Percentiles rank a stretch among this genome's conserved stretches.
Evolutionary conservation across 2,888 invertebrate species (phyloP).

Genomic region (Seira sanloemensis): DNA sequence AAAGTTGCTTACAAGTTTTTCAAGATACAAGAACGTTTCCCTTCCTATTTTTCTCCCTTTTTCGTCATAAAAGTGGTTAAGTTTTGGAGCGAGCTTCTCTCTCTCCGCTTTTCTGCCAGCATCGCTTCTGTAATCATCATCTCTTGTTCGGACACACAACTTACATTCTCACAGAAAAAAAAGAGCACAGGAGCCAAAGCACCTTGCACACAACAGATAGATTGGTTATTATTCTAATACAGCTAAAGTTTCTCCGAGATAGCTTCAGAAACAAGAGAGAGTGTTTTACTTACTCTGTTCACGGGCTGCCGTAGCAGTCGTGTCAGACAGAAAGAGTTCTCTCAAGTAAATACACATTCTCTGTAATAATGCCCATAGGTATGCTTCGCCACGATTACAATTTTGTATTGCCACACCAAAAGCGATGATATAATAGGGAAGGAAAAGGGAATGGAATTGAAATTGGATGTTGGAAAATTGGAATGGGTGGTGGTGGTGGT

Average conservation of each 20-base stretch:
- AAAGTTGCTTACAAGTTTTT: constrained; percentile 62
- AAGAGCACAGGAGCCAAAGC: constrained; percentile 4
- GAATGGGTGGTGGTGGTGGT: constrained; percentile 60
- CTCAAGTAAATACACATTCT: constrained; percentile 39
- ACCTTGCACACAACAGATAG: constrained; percentile 5
- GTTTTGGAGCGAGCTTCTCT: constrained; percentile 31
- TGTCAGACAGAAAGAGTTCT: neutral
- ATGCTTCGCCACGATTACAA: constrained; percentile 64
- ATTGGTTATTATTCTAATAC: constrained; percentile 4
- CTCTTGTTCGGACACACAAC: constrained; percentile 5
- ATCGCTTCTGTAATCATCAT: constrained; percentile 1
- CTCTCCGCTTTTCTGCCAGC: neutral
- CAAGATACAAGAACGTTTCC: constrained; percentile 44
- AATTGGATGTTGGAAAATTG: constrained; percentile 67
- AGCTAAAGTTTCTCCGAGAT: neutral
- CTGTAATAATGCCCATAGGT: constrained; percentile 67
- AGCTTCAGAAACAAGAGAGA: neutral
- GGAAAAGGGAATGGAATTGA: constrained; percentile 62
- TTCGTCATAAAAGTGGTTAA: constrained; percentile 62
- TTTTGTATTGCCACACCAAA: constrained; percentile 61
- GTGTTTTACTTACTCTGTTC: neutral
- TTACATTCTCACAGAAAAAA: neutral
- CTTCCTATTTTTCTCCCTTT: constrained; percentile 31
- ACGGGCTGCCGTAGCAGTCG: neutral
- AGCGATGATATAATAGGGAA: constrained; percentile 62